These are phyloP conservation scores for Bellardia bayeri DNA, from an alignment of 2,888 invertebrate genomes.

Conservation along the genomic window DNA sequence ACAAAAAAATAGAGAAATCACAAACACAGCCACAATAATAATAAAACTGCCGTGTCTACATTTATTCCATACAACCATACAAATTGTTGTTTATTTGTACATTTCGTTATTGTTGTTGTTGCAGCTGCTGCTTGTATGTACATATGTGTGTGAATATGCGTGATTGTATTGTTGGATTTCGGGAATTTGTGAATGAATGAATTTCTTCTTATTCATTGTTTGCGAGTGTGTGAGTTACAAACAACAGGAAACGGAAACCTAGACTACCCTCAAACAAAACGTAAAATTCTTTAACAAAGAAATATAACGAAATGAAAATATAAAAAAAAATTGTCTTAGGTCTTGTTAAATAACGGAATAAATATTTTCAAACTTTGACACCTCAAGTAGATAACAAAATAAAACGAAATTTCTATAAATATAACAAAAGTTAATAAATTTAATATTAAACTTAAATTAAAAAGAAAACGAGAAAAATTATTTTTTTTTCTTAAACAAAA, in stretches of 20 bases:
- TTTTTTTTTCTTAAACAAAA: constrained; percentile 22
- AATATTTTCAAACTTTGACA: neutral
- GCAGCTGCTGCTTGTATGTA: neutral
- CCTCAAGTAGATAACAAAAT: neutral
- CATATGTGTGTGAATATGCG: constrained; percentile 5
- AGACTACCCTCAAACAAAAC: constrained; percentile 42
- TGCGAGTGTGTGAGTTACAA: constrained; percentile 2
- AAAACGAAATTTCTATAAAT: neutral
- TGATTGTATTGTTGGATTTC: constrained; percentile 11
- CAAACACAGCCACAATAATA: constrained; percentile 3
- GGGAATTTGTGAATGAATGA: constrained; percentile 56
- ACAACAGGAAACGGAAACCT: constrained; percentile 66
- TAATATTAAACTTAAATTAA: neutral
- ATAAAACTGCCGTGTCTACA: constrained; percentile 28
- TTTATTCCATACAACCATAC: constrained; percentile 15
- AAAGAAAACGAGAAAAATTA: neutral
- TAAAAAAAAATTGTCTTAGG: constrained; percentile 49
- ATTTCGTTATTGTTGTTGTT: constrained; percentile 3
- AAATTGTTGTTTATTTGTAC: neutral
- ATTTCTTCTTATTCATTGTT: constrained; percentile 50
- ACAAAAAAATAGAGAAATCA: neutral
- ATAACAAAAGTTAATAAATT: neutral
- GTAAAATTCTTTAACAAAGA: neutral
- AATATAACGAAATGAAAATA: neutral
- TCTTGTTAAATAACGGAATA: constrained; percentile 7